phyloP scores from a whole-genome alignment of 2,888 invertebrate species.

The Pristionchus japonicus region DNA sequence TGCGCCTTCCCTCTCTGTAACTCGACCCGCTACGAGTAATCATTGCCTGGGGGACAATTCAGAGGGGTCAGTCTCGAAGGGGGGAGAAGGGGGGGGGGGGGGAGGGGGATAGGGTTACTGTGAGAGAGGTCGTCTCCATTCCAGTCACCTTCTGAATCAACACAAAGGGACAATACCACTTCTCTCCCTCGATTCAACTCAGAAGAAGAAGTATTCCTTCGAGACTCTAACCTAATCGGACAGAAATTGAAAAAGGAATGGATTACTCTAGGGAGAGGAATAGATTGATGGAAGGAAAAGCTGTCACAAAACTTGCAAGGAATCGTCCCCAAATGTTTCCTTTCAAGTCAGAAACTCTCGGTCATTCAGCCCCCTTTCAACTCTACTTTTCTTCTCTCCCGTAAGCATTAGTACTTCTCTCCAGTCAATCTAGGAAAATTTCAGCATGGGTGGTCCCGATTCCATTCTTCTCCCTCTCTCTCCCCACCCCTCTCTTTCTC shows the following conservation, averaged over 20 bases:
- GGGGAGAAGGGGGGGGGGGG: neutral
- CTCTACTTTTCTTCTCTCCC: neutral
- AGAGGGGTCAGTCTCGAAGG: neutral
- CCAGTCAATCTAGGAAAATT: neutral
- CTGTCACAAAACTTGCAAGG: constrained; percentile 26
- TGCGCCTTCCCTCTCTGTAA: neutral
- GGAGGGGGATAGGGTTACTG: constrained; percentile 9
- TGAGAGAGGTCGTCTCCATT: neutral
- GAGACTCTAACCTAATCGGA: constrained; percentile 25
- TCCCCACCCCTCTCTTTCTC: neutral
- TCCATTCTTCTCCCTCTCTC: neutral
- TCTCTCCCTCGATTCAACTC: neutral
- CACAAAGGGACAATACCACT: constrained; percentile 1
- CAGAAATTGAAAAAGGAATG: constrained; percentile 20
- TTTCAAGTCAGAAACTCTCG: neutral
- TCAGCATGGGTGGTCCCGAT: constrained; percentile 9
- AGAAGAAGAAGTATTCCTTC: neutral
- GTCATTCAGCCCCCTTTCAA: neutral
- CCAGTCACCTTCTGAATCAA: constrained; percentile 29
- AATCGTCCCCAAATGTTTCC: neutral
- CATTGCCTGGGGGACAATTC: neutral
- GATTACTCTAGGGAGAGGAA: constrained; percentile 1
- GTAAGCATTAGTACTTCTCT: neutral
- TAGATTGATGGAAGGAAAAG: neutral
- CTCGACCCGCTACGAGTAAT: neutral